Evolutionary conservation across 2,797 vertebrate genomes (phyloP).

Genomic region (Hydrophis major): DNA sequence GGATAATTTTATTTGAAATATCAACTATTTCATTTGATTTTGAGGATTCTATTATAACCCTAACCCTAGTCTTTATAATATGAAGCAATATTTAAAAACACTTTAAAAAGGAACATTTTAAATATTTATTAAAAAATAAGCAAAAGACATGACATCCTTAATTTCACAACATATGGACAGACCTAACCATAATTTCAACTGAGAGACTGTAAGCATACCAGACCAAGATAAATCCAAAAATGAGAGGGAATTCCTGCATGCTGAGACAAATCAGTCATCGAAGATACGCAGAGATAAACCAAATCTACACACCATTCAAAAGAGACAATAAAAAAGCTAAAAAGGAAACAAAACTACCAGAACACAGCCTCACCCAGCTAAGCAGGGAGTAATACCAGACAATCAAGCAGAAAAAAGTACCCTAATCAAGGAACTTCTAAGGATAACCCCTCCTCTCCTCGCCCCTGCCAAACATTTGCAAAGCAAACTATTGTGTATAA

Average conservation of each 20-base stretch:
- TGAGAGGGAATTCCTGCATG: not conserved
- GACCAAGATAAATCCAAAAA: not conserved
- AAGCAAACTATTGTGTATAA: not conserved
- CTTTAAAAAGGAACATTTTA: not conserved
- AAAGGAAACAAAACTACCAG: not conserved
- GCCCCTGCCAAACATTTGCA: not conserved
- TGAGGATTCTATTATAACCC: not conserved
- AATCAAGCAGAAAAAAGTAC: not conserved
- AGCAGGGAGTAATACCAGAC: not conserved
- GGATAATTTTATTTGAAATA: not conserved
- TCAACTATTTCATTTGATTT: not conserved
- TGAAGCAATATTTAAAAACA: not conserved
- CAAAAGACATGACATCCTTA: not conserved
- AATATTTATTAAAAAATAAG: not conserved
- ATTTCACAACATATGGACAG: not conserved
- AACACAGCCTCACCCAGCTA: not conserved
- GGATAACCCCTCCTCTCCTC: not conserved
- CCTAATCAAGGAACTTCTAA: not conserved
- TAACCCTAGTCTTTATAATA: not conserved
- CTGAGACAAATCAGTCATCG: not conserved
- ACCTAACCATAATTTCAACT: not conserved
- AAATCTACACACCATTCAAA: not conserved
- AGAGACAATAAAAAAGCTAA: not conserved
- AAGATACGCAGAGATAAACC: not conserved
- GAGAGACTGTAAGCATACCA: not conserved